Evolutionary conservation across 2,888 invertebrate genomes (phyloP).

Genomic region (Cerastis rubricosa): DNA sequence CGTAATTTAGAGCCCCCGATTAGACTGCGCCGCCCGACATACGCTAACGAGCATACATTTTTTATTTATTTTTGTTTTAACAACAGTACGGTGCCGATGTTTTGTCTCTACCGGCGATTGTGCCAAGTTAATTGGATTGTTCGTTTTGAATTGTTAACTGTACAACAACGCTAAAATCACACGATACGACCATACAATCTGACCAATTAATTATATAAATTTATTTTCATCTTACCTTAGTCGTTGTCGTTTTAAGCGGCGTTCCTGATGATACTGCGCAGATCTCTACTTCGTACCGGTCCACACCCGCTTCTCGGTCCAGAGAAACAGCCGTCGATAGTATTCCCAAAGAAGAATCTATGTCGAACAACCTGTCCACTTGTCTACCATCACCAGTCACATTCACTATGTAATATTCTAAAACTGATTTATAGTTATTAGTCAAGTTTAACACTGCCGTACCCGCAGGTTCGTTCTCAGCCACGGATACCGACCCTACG

Average conservation of each 20-base stretch:
- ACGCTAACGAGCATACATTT: slow-evolving; percentile 89
- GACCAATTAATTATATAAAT: slow-evolving; percentile 67
- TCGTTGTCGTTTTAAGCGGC: slow-evolving; percentile 93
- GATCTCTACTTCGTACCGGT: slow-evolving; percentile 96
- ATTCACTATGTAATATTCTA: slow-evolving; percentile 98
- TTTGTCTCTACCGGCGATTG: slow-evolving; percentile 86
- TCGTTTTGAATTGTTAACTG: slow-evolving; percentile 75
- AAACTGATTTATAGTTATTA: slow-evolving; percentile 92
- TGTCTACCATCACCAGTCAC: slow-evolving; percentile 94
- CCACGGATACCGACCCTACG: slow-evolving; percentile 94
- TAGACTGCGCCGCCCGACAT: slow-evolving; percentile 86
- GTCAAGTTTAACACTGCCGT: slow-evolving; percentile 95
- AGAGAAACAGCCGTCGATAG: slow-evolving; percentile 95
- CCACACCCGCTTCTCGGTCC: slow-evolving; percentile 96
- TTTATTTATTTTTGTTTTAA: slow-evolving; percentile 85
- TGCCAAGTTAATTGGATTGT: slow-evolving; percentile 87
- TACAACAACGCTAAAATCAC: slow-evolving; percentile 71
- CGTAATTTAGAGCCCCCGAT: slow-evolving; percentile 90
- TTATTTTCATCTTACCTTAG: slow-evolving; percentile 93
- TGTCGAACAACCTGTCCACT: slow-evolving; percentile 97
- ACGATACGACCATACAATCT: slow-evolving; percentile 69
- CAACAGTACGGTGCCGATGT: slow-evolving; percentile 86
- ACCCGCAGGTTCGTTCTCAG: slow-evolving; percentile 97
- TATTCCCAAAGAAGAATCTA: slow-evolving; percentile 97
- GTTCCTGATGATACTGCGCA: slow-evolving; percentile 95